A percentile compares a stretch with the other conserved stretches of the same genome.
Conservation (phyloP, 2,797 vertebrate genomes). For the Anguilla megastoma region DNA sequence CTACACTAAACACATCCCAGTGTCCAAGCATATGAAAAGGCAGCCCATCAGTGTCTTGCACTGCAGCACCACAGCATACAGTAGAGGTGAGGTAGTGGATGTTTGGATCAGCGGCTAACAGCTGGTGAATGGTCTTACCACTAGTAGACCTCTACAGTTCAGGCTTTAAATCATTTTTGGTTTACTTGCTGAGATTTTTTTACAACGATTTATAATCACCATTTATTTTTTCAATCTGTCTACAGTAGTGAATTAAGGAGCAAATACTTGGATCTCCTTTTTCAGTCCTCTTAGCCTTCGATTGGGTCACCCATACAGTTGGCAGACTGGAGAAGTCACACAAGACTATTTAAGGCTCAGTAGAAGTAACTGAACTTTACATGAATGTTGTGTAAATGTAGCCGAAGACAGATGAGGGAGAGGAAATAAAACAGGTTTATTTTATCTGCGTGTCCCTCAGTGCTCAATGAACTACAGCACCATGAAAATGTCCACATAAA, state of each 20-base stretch:
- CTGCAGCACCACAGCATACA: no score
- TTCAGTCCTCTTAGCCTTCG: background rate
- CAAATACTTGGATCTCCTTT: background rate
- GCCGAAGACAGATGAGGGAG: background rate
- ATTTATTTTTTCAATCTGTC: background rate
- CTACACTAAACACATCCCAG: background rate
- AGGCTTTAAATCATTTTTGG: background rate
- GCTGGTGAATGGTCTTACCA: background rate
- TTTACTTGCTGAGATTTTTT: background rate
- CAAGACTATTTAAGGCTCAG: background rate
- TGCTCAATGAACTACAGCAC: background rate
- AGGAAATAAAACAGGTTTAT: background rate
- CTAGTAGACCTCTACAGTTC: no score
- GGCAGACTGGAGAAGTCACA: no score
- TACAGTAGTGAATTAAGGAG: background rate
- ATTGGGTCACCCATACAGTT: background rate
- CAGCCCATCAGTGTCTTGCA: no score
- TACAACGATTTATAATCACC: background rate
- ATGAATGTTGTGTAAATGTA: background rate
- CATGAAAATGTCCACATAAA: background rate
- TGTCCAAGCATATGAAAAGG: no score
- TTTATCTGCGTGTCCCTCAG: background rate
- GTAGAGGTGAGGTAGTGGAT: background rate
- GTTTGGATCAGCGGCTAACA: background rate
- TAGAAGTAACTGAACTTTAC: background rate